Base-by-base conservation (phyloP, 2,113 vertebrate genomes). In the Pelodiscus sinensis region DNA sequence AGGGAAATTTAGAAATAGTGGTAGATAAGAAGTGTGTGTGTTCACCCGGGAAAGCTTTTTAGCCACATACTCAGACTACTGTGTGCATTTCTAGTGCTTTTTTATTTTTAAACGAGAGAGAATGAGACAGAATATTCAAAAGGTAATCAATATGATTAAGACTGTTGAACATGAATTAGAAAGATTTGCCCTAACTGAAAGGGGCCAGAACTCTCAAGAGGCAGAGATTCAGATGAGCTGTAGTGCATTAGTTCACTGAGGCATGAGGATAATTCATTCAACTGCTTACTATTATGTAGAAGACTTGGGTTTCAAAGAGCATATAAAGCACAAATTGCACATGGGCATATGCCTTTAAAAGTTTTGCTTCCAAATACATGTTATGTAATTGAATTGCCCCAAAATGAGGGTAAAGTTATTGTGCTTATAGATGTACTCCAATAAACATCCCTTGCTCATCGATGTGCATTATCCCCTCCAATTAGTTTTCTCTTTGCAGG, bases 381-480 rank as follows among this genome's bases (percentile, higher is more conserved):
- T 2, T 87, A 54, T 84, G 58, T 35, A 27, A 35, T 51, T 65
- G 85, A 78, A 81, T 86, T 86, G 83, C 80, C 31, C 79, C 88
- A 68, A 77, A 73, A 79, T 15, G 85, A 86, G 77, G 93, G 82
- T 92, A 90, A 54, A 27, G 15, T 88, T 81, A 31, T 65, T 90
- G 51, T 56, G 6, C 25, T 92, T 85, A 50, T 2, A 81, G 5
- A 79, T 88, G 79, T 27, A 0, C 3, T 79, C 83, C 38, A 8
- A 86, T 95, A 94, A 96, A 92, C 89, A 93, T 79, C 0, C 0
- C 71, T 79, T 94, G 95, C 96, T 96, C 82, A 44, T 94, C 96
- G 96, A 93, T 55, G 93, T 88, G 82, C 92, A 27, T 85, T 92
- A 82, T 89, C 86, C 58, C 95, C 92, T 44, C 81, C 1, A 6